These are phyloP conservation scores for Xylota segnis DNA, from an alignment of 2,888 invertebrate species.

Conservation along the genomic window DNA sequence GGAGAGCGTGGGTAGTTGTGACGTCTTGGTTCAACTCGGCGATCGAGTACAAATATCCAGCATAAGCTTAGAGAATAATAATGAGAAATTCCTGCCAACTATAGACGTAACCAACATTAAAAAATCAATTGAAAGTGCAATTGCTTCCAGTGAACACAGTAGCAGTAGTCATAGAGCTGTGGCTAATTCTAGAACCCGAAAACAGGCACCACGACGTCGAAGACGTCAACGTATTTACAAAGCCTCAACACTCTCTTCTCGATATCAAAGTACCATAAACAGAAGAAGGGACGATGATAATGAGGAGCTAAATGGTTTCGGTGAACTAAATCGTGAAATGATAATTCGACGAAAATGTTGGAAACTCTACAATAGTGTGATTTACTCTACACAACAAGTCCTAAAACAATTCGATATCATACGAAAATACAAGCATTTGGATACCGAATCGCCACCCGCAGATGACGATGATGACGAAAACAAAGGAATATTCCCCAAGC, in stretches of 20 bases:
- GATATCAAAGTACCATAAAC: slow-evolving; percentile 22
- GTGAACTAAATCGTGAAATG: slow-evolving; percentile 4
- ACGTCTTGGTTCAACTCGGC: slow-evolving; percentile 37
- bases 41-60: slow-evolving; percentile 32
- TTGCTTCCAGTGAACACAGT: slow-evolving; percentile 16
- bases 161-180: slow-evolving; percentile 11
- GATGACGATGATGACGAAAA: slow-evolving; percentile 21
- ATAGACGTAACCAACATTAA: slow-evolving; percentile 10
- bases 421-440: slow-evolving; percentile 80
- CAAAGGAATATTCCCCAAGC: slow-evolving; percentile 69
- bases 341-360: slow-evolving; percentile 70
- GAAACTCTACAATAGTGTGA: slow-evolving; percentile 79
- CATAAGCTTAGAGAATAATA: slow-evolving; percentile 25
- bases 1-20: slow-evolving; percentile 58
- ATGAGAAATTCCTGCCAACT: slow-evolving; percentile 62
- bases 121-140: slow-evolving; percentile 41
- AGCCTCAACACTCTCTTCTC: slow-evolving; percentile 1
- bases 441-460: slow-evolving; percentile 32
- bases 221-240: slow-evolving; percentile 23
- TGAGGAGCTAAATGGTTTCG: slow-evolving; percentile 69
- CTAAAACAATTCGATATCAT: slow-evolving; percentile 80
- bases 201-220: slow-evolving; percentile 11
- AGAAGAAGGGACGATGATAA: slow-evolving; percentile 8
- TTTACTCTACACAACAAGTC: slow-evolving; percentile 79
- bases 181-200: slow-evolving; percentile 24